A percentile compares a stretch with the other conserved stretches of the same genome.
These are phyloP conservation scores for Tetrao urogallus DNA, from an alignment of 2,113 vertebrate genomes.

Conservation along the genomic window DNA sequence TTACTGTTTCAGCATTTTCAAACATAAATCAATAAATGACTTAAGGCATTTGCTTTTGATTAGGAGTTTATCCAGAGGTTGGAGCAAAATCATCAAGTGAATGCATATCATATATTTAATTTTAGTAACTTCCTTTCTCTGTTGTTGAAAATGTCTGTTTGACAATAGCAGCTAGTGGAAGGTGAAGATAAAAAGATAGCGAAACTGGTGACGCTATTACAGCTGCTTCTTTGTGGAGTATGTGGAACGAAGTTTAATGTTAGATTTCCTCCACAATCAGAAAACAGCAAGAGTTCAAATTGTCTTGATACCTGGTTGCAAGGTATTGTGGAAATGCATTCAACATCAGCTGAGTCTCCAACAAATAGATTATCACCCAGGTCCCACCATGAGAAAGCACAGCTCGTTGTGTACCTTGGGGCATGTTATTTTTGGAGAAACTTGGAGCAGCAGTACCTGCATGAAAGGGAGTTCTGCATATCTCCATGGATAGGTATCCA, in stretches of 20 bases:
- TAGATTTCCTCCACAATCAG: background rate
- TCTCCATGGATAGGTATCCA: background rate
- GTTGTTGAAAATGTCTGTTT: background rate
- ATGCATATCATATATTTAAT: background rate
- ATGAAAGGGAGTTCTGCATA: background rate
- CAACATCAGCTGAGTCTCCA: background rate
- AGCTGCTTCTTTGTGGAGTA: background rate
- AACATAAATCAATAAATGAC: background rate
- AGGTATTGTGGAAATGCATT: background rate
- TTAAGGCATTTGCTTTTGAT: background rate
- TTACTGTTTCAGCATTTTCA: background rate
- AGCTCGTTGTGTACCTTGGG: background rate
- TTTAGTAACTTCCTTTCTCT: background rate
- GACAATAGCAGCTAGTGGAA: background rate
- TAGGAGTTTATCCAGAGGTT: background rate
- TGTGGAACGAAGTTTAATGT: background rate
- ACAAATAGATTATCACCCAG: background rate
- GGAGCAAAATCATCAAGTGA: background rate
- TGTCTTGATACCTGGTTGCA: background rate
- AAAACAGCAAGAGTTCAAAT: background rate
- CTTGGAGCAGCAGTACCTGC: background rate
- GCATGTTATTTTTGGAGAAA: background rate
- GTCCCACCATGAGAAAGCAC: background rate
- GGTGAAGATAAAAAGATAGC: background rate
- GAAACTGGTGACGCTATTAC: background rate